Base-by-base conservation (phyloP, 2,113 vertebrate species). In the Toxostoma redivivum region DNA sequence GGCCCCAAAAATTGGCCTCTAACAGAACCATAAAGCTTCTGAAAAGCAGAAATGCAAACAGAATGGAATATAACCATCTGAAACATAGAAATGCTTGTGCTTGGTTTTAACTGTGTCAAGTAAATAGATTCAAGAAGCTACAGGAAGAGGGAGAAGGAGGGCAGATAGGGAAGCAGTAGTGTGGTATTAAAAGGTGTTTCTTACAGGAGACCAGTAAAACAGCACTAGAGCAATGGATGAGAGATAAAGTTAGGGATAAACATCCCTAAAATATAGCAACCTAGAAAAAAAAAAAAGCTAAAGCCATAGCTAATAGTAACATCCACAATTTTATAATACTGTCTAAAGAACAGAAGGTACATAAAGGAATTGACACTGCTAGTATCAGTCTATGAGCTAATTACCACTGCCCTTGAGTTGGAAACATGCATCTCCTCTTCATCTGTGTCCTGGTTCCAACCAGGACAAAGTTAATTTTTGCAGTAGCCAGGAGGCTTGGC, bases 21-120 rank as follows among this genome's bases (percentile, higher is more conserved):
- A 74, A 40, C 10, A 80, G 20, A 57, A 60, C 70, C 2, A 28
- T 66, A 77, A 81, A 61, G 47, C 70, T 93, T 95, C 72, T 88
- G 82, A 78, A 90, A 83, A 92, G n/a, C 35, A 90, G 60, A 92
- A 96, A 53, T 44, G 12, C 28, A 90, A 92, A 86, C 42, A 78
- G 66, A 89, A 92, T 38, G 35, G 47, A 81, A 71, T 45, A 70
- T 47, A 77, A 56, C 11, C 12, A 51, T 53, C 18, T 15, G 2
- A 74, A 76, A 24, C 31, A 69, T 4, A 77, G 42, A 90, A 83
- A 38, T 47, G 10, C 15, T 38, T 83, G 33, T 40, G n/a, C 19
- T 82, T 94, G 33, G 11, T 60, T 86, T 94, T 69, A 57, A 12
- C 40, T 72, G 19, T 48, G 27, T 57, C 16, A 88, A 51, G 15